These are phyloP conservation scores for Scolopax bukidnonensis DNA, from an alignment of 2,797 vertebrate genomes.

Conservation along the genomic window DNA sequence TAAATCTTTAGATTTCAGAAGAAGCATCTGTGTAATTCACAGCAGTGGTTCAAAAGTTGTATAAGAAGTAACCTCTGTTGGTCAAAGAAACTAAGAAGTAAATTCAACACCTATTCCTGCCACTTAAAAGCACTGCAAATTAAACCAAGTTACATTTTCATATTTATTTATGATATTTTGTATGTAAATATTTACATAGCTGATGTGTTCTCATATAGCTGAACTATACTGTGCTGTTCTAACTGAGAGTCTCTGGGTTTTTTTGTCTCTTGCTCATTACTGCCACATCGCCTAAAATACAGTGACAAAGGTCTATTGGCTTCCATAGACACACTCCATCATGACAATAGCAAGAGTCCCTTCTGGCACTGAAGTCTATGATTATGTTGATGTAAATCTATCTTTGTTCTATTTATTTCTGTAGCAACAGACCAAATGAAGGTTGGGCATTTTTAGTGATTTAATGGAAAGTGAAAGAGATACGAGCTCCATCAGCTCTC, in stretches of 20 bases:
- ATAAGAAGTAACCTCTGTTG: neutral
- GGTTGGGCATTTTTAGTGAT: conserved; percentile 11
- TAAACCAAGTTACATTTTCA: neutral
- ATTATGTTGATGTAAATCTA: neutral
- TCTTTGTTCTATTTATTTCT: conserved; percentile 36
- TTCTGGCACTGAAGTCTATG: neutral
- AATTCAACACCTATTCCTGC: neutral
- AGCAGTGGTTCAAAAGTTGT: neutral
- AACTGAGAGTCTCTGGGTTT: neutral
- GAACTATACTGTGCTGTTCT: neutral
- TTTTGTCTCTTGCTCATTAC: neutral
- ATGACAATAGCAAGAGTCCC: neutral
- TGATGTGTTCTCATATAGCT: neutral
- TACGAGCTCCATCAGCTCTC: neutral
- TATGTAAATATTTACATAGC: neutral
- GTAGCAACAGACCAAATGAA: neutral
- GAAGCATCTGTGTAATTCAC: neutral
- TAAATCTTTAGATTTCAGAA: neutral
- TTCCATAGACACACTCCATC: neutral
- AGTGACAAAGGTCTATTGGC: conserved; percentile 2
- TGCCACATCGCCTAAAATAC: neutral
- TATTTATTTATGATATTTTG: neutral
- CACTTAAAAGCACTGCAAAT: neutral
- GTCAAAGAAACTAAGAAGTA: neutral
- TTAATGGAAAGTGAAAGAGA: neutral